Conservation (phyloP, 2,888 invertebrate species). For the Beris chalybata region DNA sequence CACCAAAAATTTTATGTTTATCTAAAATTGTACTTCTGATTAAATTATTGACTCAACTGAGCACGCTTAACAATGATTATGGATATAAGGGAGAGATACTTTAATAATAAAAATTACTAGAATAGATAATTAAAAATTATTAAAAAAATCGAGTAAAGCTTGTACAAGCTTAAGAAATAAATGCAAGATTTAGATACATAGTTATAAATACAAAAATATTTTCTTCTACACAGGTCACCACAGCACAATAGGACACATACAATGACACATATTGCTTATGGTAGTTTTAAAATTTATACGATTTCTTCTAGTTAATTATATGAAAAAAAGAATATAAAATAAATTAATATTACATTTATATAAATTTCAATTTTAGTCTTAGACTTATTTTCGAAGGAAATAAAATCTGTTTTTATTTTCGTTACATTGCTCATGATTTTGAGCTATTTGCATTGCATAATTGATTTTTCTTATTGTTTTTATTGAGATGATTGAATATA, state of each 20-base stretch:
- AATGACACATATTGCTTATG: constrained; percentile 38
- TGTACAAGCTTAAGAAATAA: too few species aligned
- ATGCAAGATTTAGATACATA: neutral
- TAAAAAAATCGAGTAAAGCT: constrained; percentile 14
- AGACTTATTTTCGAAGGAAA: neutral
- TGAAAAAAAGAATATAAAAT: neutral
- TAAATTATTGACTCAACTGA: too few species aligned
- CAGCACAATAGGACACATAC: constrained; percentile 32
- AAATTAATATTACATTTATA: neutral
- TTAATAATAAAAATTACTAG: too few species aligned
- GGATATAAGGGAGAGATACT: too few species aligned
- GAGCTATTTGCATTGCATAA: neutral
- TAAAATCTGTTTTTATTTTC: too few species aligned
- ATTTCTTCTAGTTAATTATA: neutral
- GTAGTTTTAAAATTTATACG: constrained; percentile 7
- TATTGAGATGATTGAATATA: constrained; percentile 21
- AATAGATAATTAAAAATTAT: neutral
- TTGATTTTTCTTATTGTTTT: too few species aligned
- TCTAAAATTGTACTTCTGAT: too few species aligned
- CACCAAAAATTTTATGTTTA: too few species aligned
- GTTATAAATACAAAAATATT: constrained; percentile 8
- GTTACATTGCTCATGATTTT: neutral
- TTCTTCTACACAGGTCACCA: constrained; percentile 26
- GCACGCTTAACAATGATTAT: too few species aligned
- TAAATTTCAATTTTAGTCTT: neutral